A percentile compares a stretch with the other conserved stretches of the same genome.
Evolutionary conservation across 2,888 invertebrate genomes (phyloP).

Genomic region (Dynastes tityus): DNA sequence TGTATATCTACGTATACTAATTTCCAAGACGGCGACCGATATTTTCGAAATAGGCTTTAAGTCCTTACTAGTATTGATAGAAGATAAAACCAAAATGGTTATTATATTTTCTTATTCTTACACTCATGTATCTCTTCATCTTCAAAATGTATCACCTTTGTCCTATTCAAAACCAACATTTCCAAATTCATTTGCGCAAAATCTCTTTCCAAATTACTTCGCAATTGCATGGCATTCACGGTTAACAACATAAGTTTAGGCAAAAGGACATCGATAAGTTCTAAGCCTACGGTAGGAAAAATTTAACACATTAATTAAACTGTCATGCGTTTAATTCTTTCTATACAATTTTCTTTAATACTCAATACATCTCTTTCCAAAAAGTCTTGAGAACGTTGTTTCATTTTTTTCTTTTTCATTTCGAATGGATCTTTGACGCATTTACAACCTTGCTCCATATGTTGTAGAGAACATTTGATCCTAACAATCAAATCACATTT

Average conservation of each 20-base stretch:
- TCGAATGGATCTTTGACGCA: constrained; percentile 29
- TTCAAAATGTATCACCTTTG: neutral
- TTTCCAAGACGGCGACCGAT: too few species aligned
- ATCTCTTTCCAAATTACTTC: neutral
- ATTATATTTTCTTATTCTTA: neutral
- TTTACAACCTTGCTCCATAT: constrained; percentile 43
- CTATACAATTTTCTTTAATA: constrained; percentile 31
- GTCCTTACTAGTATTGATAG: too few species aligned
- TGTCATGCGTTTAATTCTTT: neutral
- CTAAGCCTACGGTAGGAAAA: neutral
- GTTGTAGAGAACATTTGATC: constrained; percentile 45
- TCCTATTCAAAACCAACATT: constrained; percentile 5
- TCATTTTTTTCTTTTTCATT: neutral
- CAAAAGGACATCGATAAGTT: constrained; percentile 1
- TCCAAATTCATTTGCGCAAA: neutral
- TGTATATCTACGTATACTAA: too few species aligned
- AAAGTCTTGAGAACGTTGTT: neutral
- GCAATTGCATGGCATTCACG: neutral
- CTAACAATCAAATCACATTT: neutral
- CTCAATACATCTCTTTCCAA: neutral
- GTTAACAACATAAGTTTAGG: constrained; percentile 24
- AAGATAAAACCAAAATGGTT: too few species aligned
- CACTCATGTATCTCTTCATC: constrained; percentile 1
- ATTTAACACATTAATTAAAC: neutral
- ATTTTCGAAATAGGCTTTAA: too few species aligned